Evolutionary conservation across 2,888 invertebrate species (phyloP).

Genomic region (Tridacna gigas): DNA sequence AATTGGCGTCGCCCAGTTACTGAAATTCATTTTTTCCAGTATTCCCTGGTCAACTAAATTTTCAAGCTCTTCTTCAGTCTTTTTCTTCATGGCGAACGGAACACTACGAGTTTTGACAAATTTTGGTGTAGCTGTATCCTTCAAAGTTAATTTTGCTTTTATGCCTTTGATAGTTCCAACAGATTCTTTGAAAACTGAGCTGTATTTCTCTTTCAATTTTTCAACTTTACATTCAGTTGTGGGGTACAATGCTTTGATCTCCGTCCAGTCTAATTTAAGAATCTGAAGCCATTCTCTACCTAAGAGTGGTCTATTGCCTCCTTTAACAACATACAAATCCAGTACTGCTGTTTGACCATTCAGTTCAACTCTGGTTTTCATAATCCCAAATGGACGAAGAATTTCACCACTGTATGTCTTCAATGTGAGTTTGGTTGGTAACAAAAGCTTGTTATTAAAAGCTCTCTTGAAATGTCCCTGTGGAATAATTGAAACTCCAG

Average conservation of each 20-base stretch:
- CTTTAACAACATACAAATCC: constrained; percentile 49
- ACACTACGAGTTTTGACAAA: constrained; percentile 58
- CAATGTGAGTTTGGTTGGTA: constrained; percentile 34
- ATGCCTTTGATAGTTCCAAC: constrained; percentile 42
- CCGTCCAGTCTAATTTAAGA: constrained; percentile 42
- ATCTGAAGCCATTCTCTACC: constrained; percentile 54
- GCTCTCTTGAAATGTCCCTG: constrained; percentile 28
- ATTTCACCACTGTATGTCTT: constrained; percentile 55
- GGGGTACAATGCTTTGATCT: constrained; percentile 32
- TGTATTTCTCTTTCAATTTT: constrained; percentile 28
- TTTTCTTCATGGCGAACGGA: constrained; percentile 54
- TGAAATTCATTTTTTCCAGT: constrained; percentile 51
- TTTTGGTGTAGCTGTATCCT: constrained; percentile 40
- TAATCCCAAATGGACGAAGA: constrained; percentile 25
- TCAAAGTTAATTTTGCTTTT: constrained; percentile 44
- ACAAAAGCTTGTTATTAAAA: constrained; percentile 10
- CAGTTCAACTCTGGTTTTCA: constrained; percentile 39
- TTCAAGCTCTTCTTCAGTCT: constrained; percentile 61
- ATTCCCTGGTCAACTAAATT: constrained; percentile 40
- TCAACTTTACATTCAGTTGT: constrained; percentile 9
- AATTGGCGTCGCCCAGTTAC: constrained; percentile 69
- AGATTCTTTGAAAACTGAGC: constrained; percentile 21
- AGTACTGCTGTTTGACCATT: constrained; percentile 21
- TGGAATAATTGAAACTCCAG: constrained; percentile 57
- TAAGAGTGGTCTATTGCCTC: constrained; percentile 48